Base-by-base conservation (phyloP, 2,888 invertebrate species). In the Dryococelus australis region DNA sequence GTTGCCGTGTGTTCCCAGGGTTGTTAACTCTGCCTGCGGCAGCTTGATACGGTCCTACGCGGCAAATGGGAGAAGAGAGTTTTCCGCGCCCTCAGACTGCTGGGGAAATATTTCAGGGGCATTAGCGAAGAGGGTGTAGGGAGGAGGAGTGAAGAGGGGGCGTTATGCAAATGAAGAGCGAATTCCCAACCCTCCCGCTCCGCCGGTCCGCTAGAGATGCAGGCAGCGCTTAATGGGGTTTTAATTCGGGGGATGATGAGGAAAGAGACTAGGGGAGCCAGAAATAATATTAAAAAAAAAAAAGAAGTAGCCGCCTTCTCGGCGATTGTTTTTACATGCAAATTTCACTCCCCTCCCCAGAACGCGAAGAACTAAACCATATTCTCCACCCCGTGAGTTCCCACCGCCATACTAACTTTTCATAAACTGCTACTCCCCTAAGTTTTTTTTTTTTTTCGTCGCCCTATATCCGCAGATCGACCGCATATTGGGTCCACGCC, bases 271-370 rank as follows among this genome's bases (percentile, higher is more conserved):
- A 51, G 51, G 65, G 24, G 65, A n/a, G 24, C 65, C 10, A 16
- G n/a, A n/a, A 65, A 65, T n/a, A 65, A 65, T 65, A 65, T 16
- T 65, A 65, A 65, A 16, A 65, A n/a, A 20, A 65, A 65, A 65
- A 24, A 65, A 47, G 47, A 65, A 65, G 65, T 65, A 3, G 65
- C 65, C 6, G 65, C 65, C 65, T 65, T 65, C 65, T 65, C 65
- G 65, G 65, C 65, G 65, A 65, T 65, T 65, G 65, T 65, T 65
- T 65, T 65, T 65, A 65, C 65, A 65, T 65, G 65, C 65, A 65
- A 65, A 65, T 65, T 65, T 8, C 65, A 13, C 10, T 5, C 65
- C 65, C 20, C n/a, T n/a, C n/a, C n/a, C n/a, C n/a, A n/a, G n/a
- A n/a, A n/a, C n/a, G n/a, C n/a, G 4, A 20, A 51, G 51, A 20